Evolutionary conservation across 2,797 vertebrate species (phyloP).

Genomic region (Poeciliopsis presidionis): DNA sequence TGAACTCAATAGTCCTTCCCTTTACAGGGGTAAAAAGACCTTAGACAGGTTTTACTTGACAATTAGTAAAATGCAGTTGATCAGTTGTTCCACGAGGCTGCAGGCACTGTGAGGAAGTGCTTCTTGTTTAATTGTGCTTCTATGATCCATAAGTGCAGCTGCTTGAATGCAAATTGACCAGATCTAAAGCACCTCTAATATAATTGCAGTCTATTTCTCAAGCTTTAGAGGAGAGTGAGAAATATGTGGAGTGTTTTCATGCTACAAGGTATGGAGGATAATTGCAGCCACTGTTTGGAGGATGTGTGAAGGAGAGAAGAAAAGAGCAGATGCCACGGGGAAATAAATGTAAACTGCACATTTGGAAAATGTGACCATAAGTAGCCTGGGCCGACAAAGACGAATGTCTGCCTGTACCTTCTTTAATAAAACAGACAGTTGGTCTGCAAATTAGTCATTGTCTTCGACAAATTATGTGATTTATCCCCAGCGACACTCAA

Average conservation of each 20-base stretch:
- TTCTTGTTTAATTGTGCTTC: conserved; percentile 69
- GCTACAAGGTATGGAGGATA: conserved; percentile 34
- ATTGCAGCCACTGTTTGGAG: background rate
- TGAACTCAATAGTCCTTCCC: conserved; percentile 3
- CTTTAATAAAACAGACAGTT: conserved; percentile 69
- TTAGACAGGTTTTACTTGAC: background rate
- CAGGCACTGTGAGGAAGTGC: conserved; percentile 42
- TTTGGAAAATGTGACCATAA: conserved; percentile 26
- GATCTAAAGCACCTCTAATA: conserved; percentile 55
- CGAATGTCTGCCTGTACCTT: conserved; percentile 61
- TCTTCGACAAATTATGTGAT: conserved; percentile 60
- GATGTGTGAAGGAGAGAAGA: conserved; percentile 5
- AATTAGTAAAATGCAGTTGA: conserved; percentile 5
- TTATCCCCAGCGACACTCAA: conserved; percentile 43
- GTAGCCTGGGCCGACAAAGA: conserved; percentile 66
- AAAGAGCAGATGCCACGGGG: conserved; percentile 42
- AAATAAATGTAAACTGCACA: conserved; percentile 62
- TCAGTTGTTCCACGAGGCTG: conserved; percentile 31
- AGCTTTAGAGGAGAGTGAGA: conserved; percentile 30
- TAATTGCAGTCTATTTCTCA: conserved; percentile 61
- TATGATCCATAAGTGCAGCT: conserved; percentile 61
- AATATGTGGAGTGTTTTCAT: conserved; percentile 22
- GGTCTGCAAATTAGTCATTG: conserved; percentile 61
- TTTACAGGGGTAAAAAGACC: background rate
- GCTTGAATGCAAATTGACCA: conserved; percentile 53